phyloP scores from a whole-genome alignment of 2,797 vertebrate species.

The Microctenopoma lineatum region DNA sequence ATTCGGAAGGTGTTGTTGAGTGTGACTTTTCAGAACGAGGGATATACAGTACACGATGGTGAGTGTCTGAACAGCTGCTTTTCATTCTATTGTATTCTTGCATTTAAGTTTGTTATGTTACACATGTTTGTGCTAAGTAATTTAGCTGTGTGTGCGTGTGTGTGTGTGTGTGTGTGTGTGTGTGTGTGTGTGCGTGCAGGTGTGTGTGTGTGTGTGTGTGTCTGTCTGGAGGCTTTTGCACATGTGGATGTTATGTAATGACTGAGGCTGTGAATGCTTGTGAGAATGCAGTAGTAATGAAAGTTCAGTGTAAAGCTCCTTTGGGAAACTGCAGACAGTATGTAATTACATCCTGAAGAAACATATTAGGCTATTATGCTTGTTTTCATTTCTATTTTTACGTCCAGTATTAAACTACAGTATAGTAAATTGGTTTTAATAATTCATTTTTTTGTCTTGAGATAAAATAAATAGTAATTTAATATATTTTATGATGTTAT shows the following conservation, averaged over 20 bases:
- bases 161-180: constrained; percentile 5
- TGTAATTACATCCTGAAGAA: constrained; percentile 28
- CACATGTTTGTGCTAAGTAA: constrained; percentile 3
- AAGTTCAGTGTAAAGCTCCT: constrained; percentile 47
- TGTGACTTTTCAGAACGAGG: constrained; percentile 50
- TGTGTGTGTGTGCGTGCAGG: constrained; percentile 3
- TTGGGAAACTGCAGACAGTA: constrained; percentile 24
- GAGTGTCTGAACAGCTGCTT: constrained; percentile 60
- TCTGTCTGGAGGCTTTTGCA: constrained; percentile 44
- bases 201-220: constrained; percentile 11
- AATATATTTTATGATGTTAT: not conserved
- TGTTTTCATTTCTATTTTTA: constrained; percentile 14
- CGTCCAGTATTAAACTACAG: constrained; percentile 1
- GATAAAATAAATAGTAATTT: constrained; percentile 10
- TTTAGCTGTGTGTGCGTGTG: constrained; percentile 23
- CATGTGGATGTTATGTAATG: constrained; percentile 64
- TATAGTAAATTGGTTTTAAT: constrained; percentile 5
- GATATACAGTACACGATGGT: constrained; percentile 65
- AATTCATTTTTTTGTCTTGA: not conserved
- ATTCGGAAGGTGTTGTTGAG: constrained; percentile 43
- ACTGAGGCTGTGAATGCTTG: constrained; percentile 45
- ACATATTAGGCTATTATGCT: not conserved
- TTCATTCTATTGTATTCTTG: constrained; percentile 4
- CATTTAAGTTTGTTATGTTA: constrained; percentile 4
- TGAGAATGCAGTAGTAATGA: constrained; percentile 48